phyloP scores from a whole-genome alignment of 2,113 vertebrate genomes.

The Butorides virescens region DNA sequence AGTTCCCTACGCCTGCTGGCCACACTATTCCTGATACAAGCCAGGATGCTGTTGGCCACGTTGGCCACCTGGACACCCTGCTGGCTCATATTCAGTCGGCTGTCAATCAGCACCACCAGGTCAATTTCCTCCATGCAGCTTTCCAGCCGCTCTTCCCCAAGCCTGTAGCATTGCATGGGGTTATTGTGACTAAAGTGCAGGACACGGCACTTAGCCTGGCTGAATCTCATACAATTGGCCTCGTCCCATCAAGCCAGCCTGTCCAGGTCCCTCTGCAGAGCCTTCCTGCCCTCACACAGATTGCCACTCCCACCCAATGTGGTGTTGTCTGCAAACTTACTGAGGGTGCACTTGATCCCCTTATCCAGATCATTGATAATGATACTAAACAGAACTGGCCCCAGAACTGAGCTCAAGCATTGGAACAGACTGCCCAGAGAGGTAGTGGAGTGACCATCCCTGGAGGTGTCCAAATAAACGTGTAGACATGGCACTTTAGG shows the following conservation, averaged over 20 bases:
- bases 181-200: background rate
- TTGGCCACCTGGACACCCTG: no score
- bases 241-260: background rate
- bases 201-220: fast-evolving
- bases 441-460: no score
- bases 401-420: background rate
- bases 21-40: no score
- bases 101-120: no score
- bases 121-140: no score
- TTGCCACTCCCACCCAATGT: fast-evolving
- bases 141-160: no score
- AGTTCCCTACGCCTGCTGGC: no score
- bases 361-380: background rate
- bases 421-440: no score
- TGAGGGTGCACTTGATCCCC: fast-evolving
- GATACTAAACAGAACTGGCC: background rate
- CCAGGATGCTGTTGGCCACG: background rate
- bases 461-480: no score
- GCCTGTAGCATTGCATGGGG: no score
- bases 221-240: background rate
- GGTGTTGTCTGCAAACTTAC: background rate
- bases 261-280: background rate
- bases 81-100: no score
- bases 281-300: background rate
- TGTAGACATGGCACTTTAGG: no score